A percentile compares a stretch with the other conserved stretches of the same genome.
Conservation (phyloP, 1,140 invertebrate species). For the Drosophila paulistorum region DNA sequence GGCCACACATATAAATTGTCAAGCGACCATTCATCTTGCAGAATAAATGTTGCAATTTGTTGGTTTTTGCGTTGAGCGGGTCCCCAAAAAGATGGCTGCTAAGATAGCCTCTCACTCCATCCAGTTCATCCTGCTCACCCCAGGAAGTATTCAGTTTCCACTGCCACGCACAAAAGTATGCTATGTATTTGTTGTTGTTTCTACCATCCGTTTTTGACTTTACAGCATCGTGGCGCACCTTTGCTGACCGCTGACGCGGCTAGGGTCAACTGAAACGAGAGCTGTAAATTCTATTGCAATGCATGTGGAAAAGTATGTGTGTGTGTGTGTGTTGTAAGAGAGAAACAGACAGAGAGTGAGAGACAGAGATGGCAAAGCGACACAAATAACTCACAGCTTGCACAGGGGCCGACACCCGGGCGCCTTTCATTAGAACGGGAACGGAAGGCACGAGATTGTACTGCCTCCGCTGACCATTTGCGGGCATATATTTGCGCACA, state of each 20-base stretch:
- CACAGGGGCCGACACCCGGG: constrained; percentile 32
- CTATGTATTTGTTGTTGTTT: constrained; percentile 50
- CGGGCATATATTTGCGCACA: constrained; percentile 79
- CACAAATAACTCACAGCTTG: constrained; percentile 76
- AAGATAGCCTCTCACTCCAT: constrained; percentile 52
- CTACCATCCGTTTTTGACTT: constrained; percentile 46
- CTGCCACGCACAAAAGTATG: constrained; percentile 62
- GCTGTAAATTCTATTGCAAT: constrained; percentile 69
- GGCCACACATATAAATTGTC: constrained; percentile 80
- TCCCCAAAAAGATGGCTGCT: constrained; percentile 53
- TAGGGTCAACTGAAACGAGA: constrained; percentile 35
- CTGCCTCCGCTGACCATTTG: constrained; percentile 68
- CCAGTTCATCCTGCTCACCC: not conserved
- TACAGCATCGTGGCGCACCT: constrained; percentile 58
- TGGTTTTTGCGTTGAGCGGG: constrained; percentile 62
- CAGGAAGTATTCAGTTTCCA: constrained; percentile 4
- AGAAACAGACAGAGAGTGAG: not conserved
- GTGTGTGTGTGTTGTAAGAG: constrained; percentile 17
- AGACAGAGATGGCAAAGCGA: constrained; percentile 35
- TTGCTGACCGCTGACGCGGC: constrained; percentile 47
- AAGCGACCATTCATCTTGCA: constrained; percentile 79
- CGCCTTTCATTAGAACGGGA: constrained; percentile 62
- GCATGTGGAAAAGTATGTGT: constrained; percentile 25
- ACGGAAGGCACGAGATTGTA: constrained; percentile 32
- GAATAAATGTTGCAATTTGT: constrained; percentile 82